These are phyloP conservation scores for Cotesia typhae DNA, from an alignment of 1,140 invertebrate genomes.

Conservation along the genomic window DNA sequence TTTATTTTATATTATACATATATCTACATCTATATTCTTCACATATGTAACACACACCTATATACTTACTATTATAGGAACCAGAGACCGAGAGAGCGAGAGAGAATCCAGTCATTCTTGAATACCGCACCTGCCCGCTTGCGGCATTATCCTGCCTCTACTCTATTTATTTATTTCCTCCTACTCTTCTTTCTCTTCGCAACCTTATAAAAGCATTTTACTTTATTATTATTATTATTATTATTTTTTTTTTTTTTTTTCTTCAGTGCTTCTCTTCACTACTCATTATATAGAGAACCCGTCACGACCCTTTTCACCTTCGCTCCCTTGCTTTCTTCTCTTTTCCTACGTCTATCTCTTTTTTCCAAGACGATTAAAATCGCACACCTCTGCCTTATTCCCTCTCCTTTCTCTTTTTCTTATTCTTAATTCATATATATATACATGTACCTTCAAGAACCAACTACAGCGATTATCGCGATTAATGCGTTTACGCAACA, in stretches of 20 bases:
- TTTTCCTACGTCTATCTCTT: conserved; percentile 33
- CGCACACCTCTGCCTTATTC: conserved; percentile 2
- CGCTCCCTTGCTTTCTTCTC: conserved; percentile 25
- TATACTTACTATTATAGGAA: not conserved
- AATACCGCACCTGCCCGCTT: conserved; percentile 24
- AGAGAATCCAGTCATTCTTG: conserved; percentile 12
- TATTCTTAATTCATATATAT: conserved; percentile 8
- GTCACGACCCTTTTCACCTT: conserved; percentile 27
- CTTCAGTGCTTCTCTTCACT: not conserved
- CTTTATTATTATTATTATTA: not conserved
- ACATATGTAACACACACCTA: not conserved
- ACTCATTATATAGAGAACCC: conserved; percentile 12
- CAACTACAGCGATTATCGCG: conserved; percentile 16
- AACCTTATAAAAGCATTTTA: not conserved
- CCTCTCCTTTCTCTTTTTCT: conserved; percentile 15
- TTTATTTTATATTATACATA: not conserved
- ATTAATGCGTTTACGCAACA: conserved; percentile 36
- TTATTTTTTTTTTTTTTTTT: not conserved
- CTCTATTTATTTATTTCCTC: conserved; percentile 8
- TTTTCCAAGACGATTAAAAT: conserved; percentile 25
- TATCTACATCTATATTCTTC: not conserved
- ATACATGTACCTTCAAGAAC: conserved; percentile 5
- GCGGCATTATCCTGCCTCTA: conserved; percentile 13
- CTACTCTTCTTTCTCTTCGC: not conserved
- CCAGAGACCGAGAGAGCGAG: not conserved